phyloP scores from a whole-genome alignment of 2,888 invertebrate species.

The Cataglyphis rosenhaueri region DNA sequence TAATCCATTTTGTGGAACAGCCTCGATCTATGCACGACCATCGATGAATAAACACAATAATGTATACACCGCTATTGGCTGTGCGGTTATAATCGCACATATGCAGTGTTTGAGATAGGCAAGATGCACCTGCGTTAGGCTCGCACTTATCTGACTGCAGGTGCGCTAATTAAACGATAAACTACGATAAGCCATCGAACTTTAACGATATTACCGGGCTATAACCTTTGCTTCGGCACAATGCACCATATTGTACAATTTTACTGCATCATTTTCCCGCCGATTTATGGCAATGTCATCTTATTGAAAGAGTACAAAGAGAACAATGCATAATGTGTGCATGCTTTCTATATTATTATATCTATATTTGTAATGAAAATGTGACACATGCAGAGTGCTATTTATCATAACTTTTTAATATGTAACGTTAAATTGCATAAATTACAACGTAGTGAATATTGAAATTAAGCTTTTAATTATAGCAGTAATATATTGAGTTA shows the following conservation, averaged over 20 bases:
- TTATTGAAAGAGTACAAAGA: background rate
- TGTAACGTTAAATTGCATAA: background rate
- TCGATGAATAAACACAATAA: constrained; percentile 35
- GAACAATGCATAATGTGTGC: background rate
- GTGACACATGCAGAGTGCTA: background rate
- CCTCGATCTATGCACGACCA: background rate
- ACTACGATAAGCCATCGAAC: constrained; percentile 46
- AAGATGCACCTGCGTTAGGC: constrained; percentile 45
- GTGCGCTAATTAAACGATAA: constrained; percentile 61
- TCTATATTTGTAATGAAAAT: background rate
- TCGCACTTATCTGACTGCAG: constrained; percentile 40
- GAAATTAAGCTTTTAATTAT: constrained; percentile 12
- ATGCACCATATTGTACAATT: background rate
- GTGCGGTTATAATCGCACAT: constrained; percentile 19
- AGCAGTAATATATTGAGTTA: background rate
- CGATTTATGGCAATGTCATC: background rate
- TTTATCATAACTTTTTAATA: background rate
- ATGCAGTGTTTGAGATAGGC: constrained; percentile 19
- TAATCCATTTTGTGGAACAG: background rate
- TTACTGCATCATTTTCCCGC: background rate
- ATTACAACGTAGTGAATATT: background rate
- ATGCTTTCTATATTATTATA: background rate
- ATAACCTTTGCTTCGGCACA: background rate
- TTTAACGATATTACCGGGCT: constrained; percentile 17
- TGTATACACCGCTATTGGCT: constrained; percentile 4